Conservation (phyloP, 2,888 invertebrate species). For the Thymelicus acteon region DNA sequence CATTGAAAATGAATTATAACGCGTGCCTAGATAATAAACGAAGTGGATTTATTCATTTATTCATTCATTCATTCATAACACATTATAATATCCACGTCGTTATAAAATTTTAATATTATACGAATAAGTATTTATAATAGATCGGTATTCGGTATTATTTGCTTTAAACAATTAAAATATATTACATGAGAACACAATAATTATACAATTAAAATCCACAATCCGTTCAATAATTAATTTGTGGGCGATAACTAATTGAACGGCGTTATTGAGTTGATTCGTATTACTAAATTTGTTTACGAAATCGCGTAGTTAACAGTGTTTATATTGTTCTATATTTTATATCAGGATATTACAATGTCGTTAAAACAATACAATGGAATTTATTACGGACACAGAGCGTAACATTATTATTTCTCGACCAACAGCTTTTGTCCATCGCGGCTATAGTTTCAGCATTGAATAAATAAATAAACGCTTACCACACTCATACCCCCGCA, state of each 20-base stretch:
- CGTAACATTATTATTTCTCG: no score
- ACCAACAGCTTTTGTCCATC: no score
- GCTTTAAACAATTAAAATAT: slow-evolving; percentile 6
- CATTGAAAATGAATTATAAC: no score
- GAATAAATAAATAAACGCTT: no score
- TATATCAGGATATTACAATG: neutral
- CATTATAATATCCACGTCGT: no score
- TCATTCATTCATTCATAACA: neutral
- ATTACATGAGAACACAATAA: slow-evolving; percentile 21
- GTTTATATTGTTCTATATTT: neutral
- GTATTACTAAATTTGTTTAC: slow-evolving; percentile 10
- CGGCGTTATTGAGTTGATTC: slow-evolving; percentile 21
- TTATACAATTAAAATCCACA: slow-evolving; percentile 20
- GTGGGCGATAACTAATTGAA: slow-evolving; percentile 29
- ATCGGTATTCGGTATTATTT: neutral
- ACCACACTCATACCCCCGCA: no score
- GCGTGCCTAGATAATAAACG: no score
- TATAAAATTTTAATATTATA: neutral
- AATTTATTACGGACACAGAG: no score
- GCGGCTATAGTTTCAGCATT: no score
- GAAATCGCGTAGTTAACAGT: slow-evolving; percentile 3
- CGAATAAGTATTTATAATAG: neutral
- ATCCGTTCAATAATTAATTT: slow-evolving; percentile 34
- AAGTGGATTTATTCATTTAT: neutral
- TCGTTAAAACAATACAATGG: neutral